Evolutionary conservation across 92 coral and sea anemone genomes (phyloP).

Genomic region (Palythoa grandis): DNA sequence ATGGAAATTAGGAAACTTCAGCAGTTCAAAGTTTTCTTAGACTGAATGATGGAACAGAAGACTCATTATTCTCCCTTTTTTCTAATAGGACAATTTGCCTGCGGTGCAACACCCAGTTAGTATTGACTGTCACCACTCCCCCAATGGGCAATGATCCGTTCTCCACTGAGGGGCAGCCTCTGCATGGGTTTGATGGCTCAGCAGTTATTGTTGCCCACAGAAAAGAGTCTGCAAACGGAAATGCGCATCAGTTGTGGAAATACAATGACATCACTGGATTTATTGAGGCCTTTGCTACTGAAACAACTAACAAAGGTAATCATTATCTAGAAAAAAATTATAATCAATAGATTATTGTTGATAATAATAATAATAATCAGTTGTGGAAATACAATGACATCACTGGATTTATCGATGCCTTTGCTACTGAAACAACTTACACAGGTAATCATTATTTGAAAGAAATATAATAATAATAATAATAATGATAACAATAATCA

Average conservation of each 20-base stretch:
- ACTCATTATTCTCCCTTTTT: neutral
- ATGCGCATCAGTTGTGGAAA: slow-evolving; percentile 87
- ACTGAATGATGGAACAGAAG: too few species aligned
- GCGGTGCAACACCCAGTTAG: slow-evolving; percentile 78
- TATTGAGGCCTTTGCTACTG: slow-evolving; percentile 78
- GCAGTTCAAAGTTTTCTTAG: too few species aligned
- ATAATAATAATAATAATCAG: slow-evolving; percentile 38
- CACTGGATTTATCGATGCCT: slow-evolving; percentile 84
- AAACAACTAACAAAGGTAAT: neutral
- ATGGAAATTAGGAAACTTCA: too few species aligned
- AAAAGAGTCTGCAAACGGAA: slow-evolving; percentile 81
- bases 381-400: slow-evolving; percentile 80
- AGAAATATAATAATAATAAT: too few species aligned
- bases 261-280: slow-evolving; percentile 81
- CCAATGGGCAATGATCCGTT: slow-evolving; percentile 79
- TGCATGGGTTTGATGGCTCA: slow-evolving; percentile 77
- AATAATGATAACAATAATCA: neutral
- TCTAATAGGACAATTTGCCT: slow-evolving; percentile 70
- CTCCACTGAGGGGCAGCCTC: slow-evolving; percentile 62
- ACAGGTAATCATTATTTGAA: neutral
- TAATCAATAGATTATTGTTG: too few species aligned
- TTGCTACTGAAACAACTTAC: slow-evolving; percentile 50
- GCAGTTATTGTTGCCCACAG: slow-evolving; percentile 81
- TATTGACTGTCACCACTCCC: slow-evolving; percentile 87
- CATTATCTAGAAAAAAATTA: neutral